A percentile compares a stretch with the other conserved stretches of the same genome.
Evolutionary conservation across 1,140 invertebrate species (phyloP).

Genomic region (Neelides sp.): DNA sequence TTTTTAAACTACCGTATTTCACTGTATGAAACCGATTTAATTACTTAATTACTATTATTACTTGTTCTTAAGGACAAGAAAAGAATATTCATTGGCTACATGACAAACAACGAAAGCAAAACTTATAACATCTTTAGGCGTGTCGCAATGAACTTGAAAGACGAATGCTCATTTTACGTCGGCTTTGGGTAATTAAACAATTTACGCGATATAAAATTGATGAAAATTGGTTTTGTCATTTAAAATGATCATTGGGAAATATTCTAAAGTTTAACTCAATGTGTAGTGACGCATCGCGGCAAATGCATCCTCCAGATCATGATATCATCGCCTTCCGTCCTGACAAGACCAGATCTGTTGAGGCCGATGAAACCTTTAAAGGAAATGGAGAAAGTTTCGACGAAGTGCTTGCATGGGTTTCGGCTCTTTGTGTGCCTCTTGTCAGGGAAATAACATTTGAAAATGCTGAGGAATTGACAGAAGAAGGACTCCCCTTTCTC

Average conservation of each 20-base stretch:
- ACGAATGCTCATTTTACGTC: conserved; percentile 89
- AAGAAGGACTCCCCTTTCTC: conserved; percentile 97
- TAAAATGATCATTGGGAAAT: conserved; percentile 1
- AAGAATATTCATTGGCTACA: conserved; percentile 84
- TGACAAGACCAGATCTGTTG: conserved; percentile 60
- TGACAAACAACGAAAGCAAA: conserved; percentile 63
- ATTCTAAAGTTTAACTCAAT: too few species aligned
- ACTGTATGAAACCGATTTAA: background rate
- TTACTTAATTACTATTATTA: too few species aligned
- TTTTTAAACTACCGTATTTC: conserved; percentile 5
- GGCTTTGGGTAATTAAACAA: conserved; percentile 68
- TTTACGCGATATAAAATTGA: background rate
- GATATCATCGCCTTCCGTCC: conserved; percentile 69
- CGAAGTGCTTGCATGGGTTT: conserved; percentile 44
- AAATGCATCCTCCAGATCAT: conserved; percentile 67
- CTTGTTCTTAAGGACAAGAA: conserved; percentile 54
- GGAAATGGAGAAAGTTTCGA: conserved; percentile 60
- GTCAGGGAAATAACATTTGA: conserved; percentile 94
- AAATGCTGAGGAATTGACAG: conserved; percentile 97
- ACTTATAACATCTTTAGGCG: conserved; percentile 66
- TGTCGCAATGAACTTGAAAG: conserved; percentile 77
- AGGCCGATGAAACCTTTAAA: conserved; percentile 65
- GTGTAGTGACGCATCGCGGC: conserved; percentile 43
- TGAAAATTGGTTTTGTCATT: background rate
- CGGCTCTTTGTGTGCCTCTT: conserved; percentile 67